A percentile compares a stretch with the other conserved stretches of the same genome.
phyloP scores from a whole-genome alignment of 2,797 vertebrate species.

The Ctenochaetus hawaiiensis region DNA sequence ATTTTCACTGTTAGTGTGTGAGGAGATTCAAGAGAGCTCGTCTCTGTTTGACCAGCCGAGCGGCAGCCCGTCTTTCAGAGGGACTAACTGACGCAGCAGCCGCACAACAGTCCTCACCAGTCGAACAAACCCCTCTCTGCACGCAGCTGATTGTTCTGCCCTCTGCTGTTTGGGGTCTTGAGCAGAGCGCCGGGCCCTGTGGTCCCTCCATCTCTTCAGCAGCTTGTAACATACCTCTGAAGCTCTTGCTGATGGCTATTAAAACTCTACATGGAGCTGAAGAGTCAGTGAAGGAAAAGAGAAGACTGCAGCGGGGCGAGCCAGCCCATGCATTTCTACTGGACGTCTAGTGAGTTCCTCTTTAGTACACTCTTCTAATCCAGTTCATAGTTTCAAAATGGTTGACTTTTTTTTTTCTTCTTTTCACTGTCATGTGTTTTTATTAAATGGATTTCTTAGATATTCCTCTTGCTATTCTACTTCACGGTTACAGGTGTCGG shows the following conservation, averaged over 20 bases:
- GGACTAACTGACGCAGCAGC: constrained; percentile 22
- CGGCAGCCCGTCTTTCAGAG: too few species aligned
- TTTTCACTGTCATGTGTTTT: constrained; percentile 50
- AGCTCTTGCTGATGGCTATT: constrained; percentile 73
- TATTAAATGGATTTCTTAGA: constrained; percentile 57
- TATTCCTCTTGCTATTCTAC: constrained; percentile 83
- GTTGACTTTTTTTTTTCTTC: constrained; percentile 61
- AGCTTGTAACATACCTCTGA: constrained; percentile 37
- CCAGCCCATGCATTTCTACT: constrained; percentile 40
- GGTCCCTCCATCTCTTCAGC: constrained; percentile 41
- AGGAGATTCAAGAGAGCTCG: constrained; percentile 70
- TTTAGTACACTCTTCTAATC: constrained; percentile 54
- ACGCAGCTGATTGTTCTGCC: constrained; percentile 78
- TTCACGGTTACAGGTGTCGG: constrained; percentile 82
- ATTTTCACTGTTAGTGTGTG: constrained; percentile 91
- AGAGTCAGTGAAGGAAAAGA: constrained; percentile 70
- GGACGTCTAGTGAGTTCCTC: constrained; percentile 52
- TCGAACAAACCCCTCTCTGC: constrained; percentile 49
- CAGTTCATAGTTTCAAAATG: constrained; percentile 57
- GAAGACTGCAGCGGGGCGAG: constrained; percentile 57
- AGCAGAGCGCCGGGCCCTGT: constrained; percentile 24
- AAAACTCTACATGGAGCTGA: constrained; percentile 67
- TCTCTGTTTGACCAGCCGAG: constrained; percentile 45
- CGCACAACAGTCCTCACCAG: constrained; percentile 53
- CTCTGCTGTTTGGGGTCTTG: constrained; percentile 61